Conservation (phyloP, 1,140 invertebrate species). For the Drosophila arawakana region DNA sequence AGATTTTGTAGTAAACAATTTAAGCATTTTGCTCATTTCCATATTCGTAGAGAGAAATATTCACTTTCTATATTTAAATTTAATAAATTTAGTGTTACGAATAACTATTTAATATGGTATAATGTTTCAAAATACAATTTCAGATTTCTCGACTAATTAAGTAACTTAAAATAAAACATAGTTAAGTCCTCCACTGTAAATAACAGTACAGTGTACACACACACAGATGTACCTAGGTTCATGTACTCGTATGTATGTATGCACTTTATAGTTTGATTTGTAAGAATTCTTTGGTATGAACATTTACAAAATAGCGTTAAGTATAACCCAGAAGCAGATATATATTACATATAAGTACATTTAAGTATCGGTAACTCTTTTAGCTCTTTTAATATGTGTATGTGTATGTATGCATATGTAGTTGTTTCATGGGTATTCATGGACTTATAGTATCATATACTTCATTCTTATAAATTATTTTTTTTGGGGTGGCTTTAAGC, state of each 20-base stretch:
- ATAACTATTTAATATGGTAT: no score
- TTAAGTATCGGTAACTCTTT: constrained; percentile 36
- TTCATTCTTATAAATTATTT: constrained; percentile 5
- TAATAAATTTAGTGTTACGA: no score
- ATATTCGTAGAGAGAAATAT: no score
- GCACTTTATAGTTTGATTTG: constrained; percentile 49
- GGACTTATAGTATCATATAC: constrained; percentile 37
- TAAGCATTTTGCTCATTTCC: no score
- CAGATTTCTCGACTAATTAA: no score
- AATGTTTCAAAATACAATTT: no score
- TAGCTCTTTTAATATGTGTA: constrained; percentile 42
- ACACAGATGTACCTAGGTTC: background rate
- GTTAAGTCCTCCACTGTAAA: no score
- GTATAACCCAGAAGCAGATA: constrained; percentile 64
- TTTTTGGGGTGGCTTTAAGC: constrained; percentile 13
- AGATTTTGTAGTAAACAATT: no score
- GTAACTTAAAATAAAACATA: no score
- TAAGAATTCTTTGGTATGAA: constrained; percentile 37
- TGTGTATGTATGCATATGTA: constrained; percentile 28
- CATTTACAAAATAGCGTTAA: constrained; percentile 72
- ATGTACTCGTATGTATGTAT: constrained; percentile 49
- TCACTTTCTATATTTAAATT: no score
- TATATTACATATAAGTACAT: constrained; percentile 67
- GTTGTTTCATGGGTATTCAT: constrained; percentile 31
- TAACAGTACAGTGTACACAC: no score